Evolutionary conservation across 2,797 vertebrate genomes (phyloP).

Genomic region (Tokudaia muenninki): DNA sequence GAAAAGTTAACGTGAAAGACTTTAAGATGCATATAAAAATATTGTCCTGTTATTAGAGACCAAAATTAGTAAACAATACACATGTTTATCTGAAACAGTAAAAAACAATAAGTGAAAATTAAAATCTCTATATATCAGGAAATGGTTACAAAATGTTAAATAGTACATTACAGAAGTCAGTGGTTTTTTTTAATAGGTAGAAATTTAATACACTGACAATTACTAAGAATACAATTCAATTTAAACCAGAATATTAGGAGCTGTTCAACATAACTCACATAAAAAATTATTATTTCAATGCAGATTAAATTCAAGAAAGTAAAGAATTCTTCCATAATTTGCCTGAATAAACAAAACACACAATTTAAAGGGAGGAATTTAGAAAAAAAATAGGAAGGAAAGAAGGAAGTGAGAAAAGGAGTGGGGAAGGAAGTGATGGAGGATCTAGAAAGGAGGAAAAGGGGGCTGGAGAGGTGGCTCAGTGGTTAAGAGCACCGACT

Average conservation of each 20-base stretch:
- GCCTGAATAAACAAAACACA: not conserved
- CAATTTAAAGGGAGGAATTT: not conserved
- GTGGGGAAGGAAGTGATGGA: too few relatives aligned
- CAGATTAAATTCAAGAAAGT: not conserved
- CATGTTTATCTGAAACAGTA: not conserved
- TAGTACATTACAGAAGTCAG: not conserved
- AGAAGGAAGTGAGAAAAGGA: not conserved
- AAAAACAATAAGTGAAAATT: conserved; percentile 1
- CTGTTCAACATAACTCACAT: not conserved
- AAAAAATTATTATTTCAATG: conserved; percentile 22
- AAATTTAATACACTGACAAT: conserved; percentile 30
- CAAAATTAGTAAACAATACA: conserved; percentile 24
- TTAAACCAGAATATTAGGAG: not conserved
- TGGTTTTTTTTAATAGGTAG: not conserved
- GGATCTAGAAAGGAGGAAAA: too few relatives aligned
- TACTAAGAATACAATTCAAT: not conserved
- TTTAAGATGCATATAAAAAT: conserved; percentile 30
- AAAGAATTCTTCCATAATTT: conserved; percentile 8
- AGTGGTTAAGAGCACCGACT: too few relatives aligned
- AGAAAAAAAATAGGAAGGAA: not conserved
- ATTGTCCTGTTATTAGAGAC: not conserved
- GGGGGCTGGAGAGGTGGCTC: too few relatives aligned
- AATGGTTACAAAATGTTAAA: not conserved
- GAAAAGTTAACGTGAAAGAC: not conserved
- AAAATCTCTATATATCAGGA: conserved; percentile 4